Evolutionary conservation across 1,140 invertebrate species (phyloP).

Genomic region (Artemia franciscana): DNA sequence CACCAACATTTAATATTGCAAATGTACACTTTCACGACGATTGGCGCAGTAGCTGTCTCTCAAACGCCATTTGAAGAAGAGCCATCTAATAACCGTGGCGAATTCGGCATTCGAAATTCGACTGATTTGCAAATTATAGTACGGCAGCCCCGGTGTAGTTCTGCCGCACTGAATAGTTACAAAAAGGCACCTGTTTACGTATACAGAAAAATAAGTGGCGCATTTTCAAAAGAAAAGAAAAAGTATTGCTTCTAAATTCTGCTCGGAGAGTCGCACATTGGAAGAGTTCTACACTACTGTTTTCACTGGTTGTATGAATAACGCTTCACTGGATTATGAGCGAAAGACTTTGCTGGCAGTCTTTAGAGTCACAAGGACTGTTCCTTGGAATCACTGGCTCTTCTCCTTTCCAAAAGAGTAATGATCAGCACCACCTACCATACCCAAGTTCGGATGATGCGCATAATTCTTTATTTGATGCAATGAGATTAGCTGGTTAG

Average conservation of each 20-base stretch:
- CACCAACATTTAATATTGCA: no score
- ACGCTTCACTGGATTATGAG: background rate
- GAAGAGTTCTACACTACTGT: no score
- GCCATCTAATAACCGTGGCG: no score
- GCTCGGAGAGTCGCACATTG: no score
- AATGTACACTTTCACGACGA: no score
- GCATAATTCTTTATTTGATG: slow-evolving; percentile 93
- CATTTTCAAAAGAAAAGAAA: background rate
- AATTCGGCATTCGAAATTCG: no score
- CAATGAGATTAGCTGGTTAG: slow-evolving; percentile 80
- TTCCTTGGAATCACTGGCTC: background rate
- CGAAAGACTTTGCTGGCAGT: background rate
- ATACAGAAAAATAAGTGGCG: background rate
- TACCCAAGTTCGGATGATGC: slow-evolving; percentile 38
- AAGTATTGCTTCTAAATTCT: no score
- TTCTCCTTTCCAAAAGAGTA: background rate
- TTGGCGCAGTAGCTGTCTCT: no score
- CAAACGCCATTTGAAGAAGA: no score
- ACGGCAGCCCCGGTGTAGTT: background rate
- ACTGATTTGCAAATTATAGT: no score
- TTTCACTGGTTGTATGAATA: no score
- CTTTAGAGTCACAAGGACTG: background rate
- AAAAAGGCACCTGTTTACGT: background rate
- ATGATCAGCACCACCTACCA: slow-evolving; percentile 1
- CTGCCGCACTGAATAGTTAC: background rate